These are phyloP conservation scores for Phymatocera aterrima DNA, from an alignment of 2,888 invertebrate species.

Conservation along the genomic window DNA sequence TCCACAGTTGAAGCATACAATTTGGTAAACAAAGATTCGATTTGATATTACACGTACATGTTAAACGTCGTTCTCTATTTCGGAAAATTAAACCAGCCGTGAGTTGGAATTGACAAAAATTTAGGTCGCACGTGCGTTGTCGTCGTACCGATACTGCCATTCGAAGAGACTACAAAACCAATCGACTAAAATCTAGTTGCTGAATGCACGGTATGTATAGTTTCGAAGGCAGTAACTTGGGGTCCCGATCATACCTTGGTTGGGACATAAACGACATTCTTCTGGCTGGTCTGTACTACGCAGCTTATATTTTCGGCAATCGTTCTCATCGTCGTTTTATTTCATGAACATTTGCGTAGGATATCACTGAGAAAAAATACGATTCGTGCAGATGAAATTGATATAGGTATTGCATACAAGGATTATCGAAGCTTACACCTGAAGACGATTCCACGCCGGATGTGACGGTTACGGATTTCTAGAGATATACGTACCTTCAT, in stretches of 20 bases:
- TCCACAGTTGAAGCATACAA: no score
- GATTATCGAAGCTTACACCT: not conserved
- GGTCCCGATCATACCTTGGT: no score
- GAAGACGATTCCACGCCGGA: no score
- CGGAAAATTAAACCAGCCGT: not conserved
- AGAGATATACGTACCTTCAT: no score
- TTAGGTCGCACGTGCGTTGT: slow-evolving; percentile 1
- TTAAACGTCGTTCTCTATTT: not conserved
- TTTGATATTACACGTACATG: no score
- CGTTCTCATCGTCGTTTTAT: no score
- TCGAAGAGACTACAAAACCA: not conserved
- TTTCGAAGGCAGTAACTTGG: not conserved
- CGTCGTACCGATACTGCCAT: not conserved
- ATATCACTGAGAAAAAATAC: no score
- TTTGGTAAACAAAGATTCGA: no score
- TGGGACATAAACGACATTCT: not conserved
- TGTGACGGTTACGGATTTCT: no score
- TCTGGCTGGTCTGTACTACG: not conserved
- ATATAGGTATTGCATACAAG: not conserved
- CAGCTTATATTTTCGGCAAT: no score
- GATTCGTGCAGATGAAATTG: not conserved
- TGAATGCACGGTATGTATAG: not conserved
- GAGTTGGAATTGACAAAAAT: not conserved
- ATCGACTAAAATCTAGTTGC: not conserved
- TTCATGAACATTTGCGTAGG: no score